Percentiles rank a stretch among this genome's conserved stretches.
Conservation (phyloP, 2,113 vertebrate genomes). For the Puntigrus tetrazona region DNA sequence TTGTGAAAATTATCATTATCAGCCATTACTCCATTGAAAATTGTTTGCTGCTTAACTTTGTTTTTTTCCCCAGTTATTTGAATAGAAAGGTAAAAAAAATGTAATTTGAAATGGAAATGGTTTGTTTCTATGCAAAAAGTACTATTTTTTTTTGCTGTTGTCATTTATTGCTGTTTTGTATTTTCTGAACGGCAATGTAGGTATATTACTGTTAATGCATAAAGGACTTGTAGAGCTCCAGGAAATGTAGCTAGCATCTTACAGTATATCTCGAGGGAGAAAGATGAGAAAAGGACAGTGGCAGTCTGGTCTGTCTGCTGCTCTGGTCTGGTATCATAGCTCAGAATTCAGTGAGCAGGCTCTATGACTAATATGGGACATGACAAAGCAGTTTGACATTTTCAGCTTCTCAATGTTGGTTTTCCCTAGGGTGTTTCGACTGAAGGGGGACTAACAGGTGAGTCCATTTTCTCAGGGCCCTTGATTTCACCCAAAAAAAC, state of each 20-base stretch:
- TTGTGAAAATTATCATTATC: too few relatives aligned
- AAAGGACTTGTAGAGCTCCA: constrained; percentile 10
- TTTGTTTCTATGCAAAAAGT: too few relatives aligned
- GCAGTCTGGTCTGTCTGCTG: neutral
- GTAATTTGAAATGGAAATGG: too few relatives aligned
- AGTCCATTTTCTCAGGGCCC: constrained; percentile 64
- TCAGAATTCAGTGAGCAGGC: constrained; percentile 43
- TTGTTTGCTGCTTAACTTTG: too few relatives aligned
- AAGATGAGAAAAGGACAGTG: neutral
- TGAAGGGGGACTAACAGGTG: constrained; percentile 57
- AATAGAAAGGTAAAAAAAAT: too few relatives aligned
- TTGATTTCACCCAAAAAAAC: constrained; percentile 53
- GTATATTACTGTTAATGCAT: neutral
- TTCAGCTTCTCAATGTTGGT: constrained; percentile 70
- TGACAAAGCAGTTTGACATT: constrained; percentile 81
- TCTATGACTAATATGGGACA: constrained; percentile 69
- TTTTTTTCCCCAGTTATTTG: too few relatives aligned
- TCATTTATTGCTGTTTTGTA: too few relatives aligned
- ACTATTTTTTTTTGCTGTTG: too few relatives aligned
- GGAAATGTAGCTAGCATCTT: neutral
- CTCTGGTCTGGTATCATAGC: constrained; percentile 40
- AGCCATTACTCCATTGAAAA: neutral
- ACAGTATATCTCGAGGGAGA: neutral
- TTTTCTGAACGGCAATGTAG: neutral
- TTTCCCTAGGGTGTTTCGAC: constrained; percentile 69